Evolutionary conservation across 1,140 invertebrate species (phyloP).

Genomic region (Drosophila murphyi): DNA sequence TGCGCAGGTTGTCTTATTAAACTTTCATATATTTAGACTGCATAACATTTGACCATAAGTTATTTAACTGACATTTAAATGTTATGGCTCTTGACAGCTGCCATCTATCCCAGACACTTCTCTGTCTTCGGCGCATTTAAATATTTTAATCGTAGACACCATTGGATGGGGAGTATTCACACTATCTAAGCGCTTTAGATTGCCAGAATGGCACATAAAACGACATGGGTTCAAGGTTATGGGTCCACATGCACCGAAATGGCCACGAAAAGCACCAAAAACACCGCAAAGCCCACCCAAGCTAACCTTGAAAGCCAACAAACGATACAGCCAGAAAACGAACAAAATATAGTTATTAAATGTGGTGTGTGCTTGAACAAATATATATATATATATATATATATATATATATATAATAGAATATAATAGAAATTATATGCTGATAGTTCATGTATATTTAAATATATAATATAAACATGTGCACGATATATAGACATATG

Average conservation of each 20-base stretch:
- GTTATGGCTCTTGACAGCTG: slow-evolving; percentile 46
- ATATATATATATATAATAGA: no score
- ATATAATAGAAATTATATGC: no score
- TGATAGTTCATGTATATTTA: no score
- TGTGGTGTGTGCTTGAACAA: slow-evolving; percentile 14
- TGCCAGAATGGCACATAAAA: slow-evolving; percentile 28
- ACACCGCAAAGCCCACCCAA: neutral
- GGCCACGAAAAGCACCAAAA: slow-evolving; percentile 7
- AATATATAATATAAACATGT: slow-evolving; percentile 15
- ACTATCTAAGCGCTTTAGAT: slow-evolving; percentile 1
- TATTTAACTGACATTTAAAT: slow-evolving; percentile 33
- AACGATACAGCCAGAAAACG: slow-evolving; percentile 28
- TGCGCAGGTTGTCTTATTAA: neutral
- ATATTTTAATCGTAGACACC: slow-evolving; percentile 55
- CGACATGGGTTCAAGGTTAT: slow-evolving; percentile 45
- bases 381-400: neutral
- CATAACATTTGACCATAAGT: neutral
- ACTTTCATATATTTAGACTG: neutral
- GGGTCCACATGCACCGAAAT: slow-evolving; percentile 27
- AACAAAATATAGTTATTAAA: slow-evolving; percentile 32
- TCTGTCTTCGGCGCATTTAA: slow-evolving; percentile 62
- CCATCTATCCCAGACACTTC: slow-evolving; percentile 47
- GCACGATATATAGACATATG: slow-evolving; percentile 12
- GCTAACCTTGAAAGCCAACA: slow-evolving; percentile 56
- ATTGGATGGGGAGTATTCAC: neutral